Evolutionary conservation across 2,888 invertebrate genomes (phyloP), one percentile per base, ranked within the genome.

Genomic region (Ennomos erosarius): DNA sequence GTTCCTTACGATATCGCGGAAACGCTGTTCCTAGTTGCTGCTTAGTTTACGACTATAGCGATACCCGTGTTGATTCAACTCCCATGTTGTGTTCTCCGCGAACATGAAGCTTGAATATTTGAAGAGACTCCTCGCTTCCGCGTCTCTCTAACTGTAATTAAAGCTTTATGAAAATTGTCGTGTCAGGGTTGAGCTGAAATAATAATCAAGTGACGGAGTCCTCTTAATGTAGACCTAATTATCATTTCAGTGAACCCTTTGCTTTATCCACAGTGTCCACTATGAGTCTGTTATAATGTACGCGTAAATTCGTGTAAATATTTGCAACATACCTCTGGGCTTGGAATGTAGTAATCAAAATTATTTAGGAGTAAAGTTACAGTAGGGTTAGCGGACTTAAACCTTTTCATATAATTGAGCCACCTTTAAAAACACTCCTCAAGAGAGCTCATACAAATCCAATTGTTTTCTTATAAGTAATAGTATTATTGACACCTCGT

Each of bases 101-200:
- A 62, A 65, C 63, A 56, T 53, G 55, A 54, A 56, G 44, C 49
- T 49, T 65, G 64, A 54, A 65, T 65, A 64, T 68, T 64, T 62
- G 43, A 68, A 54, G 59, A 58, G 54, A 55, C 35, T 13, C 34
- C 57, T 62, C 45, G 58, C 60, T 68, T 65, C 62, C 65, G 42
- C 61, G 36, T 61, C 62, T 50, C 61, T 48, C 58, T 64, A 39
- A 50, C 42, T 59, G 72, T 81, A 81, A 82, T 84, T 82, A 82
- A 77, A 76, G 67, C 77, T 77, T 75, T 75, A 82, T 79, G 80
- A 77, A 79, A 79, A 80, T 77, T 73, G 73, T 73, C 65, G 68
- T 71, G 68, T 64, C 70, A 68, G 68, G 67, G 70, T 67, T 66
- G 68, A 65, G 55, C 65, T 75, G 75, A 76, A 81, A 81, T 81